Conservation (phyloP, 2,113 vertebrate species). For the Tachycineta bicolor region DNA sequence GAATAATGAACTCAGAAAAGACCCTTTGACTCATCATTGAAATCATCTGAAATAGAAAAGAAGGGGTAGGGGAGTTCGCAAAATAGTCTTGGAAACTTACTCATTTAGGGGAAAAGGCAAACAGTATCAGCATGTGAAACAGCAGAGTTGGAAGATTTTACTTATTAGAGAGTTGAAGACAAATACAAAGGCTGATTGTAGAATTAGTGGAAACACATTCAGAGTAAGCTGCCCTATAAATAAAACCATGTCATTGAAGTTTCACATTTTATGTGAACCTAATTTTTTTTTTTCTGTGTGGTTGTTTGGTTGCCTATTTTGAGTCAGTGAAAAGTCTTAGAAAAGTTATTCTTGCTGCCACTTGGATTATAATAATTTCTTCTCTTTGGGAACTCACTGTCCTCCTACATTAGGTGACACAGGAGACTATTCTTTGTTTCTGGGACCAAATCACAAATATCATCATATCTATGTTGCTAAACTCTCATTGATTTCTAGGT, state of each 20-base stretch:
- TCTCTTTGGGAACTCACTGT: not conserved
- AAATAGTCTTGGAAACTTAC: not conserved
- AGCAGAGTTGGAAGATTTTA: not conserved
- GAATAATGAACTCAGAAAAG: not conserved
- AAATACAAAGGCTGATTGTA: not conserved
- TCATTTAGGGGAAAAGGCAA: not conserved
- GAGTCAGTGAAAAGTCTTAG: not conserved
- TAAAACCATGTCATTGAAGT: not conserved
- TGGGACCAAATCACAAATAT: not conserved
- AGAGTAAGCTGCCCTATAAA: not conserved
- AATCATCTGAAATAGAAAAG: not conserved
- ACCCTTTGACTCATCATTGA: not conserved
- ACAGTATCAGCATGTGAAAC: not conserved
- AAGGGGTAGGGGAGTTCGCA: accelerated
- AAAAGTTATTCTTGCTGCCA: not conserved
- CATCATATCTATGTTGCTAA: not conserved
- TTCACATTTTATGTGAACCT: not conserved
- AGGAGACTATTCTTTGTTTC: not conserved
- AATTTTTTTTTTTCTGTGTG: not conserved
- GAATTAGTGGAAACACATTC: not conserved
- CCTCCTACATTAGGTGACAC: not conserved
- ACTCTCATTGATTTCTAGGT: not conserved
- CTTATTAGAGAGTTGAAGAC: not conserved
- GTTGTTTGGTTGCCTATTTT: not conserved
- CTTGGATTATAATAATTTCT: not conserved